Base-by-base conservation (phyloP, 2,888 invertebrate genomes). In the Orchesella flavescens region DNA sequence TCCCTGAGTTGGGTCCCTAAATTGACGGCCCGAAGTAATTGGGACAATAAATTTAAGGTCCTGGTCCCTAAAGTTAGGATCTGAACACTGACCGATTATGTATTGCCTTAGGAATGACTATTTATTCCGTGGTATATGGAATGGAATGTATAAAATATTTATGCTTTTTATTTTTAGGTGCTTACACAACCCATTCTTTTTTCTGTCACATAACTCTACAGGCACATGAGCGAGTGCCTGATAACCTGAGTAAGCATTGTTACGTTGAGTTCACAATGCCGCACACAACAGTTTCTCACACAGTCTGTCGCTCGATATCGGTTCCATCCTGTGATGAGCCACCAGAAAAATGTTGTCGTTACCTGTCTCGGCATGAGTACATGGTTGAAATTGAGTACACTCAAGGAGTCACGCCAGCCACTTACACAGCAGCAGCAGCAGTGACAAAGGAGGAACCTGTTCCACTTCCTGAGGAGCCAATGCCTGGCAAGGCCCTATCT, bases 241-340 rank as follows among this genome's bases (percentile, higher is more conserved):
- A 96, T 87, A 94, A 95, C 90, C 93, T 98, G 90, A 94, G 97
- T 85, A 95, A 95, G 88, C 94, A 93, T 91, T 96, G 96, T 88
- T 93, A 93, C 90, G 97, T 99, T 46, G 98, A 99, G 91, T 99
- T 98, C 91, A 98, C 97, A 68, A 99, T 99, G 99, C 99, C 99
- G 49, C 95, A 97, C 87, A 97, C 97, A 53, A 97, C 97, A 90
- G 92, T 93, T 73, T 97, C 97, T 83, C 98, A 99, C 91, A 97
- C 97, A 76, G 98, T 98, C 53, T 96, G 98, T 88, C 93, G 99
- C 88, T 98, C 98, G 88, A 97, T 97, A 66, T 96, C 96, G 89
- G 93, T 97, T 89, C 88, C 88, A 23, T 95, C 95, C 89, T 93
- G 94, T 89, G 95, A 94, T 89, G 94, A 95, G 87, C 97, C 98